These are phyloP conservation scores for Gonatopus flavifemur DNA, from an alignment of 1,140 invertebrate genomes.

Conservation along the genomic window DNA sequence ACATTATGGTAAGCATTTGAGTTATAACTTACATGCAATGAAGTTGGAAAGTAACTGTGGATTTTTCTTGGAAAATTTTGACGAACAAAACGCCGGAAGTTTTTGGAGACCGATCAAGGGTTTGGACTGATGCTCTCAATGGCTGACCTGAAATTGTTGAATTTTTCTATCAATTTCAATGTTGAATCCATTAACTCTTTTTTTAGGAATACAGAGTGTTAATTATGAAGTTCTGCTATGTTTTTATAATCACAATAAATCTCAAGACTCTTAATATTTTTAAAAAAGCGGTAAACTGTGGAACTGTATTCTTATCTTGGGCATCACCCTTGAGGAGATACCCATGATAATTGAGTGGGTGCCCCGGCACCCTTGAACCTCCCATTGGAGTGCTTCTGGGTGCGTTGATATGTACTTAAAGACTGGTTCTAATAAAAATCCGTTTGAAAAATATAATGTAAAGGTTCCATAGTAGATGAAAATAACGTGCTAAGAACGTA, in stretches of 20 bases:
- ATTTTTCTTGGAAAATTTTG: conserved; percentile 37
- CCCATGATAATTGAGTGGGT: too few species aligned
- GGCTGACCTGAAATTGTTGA: conserved; percentile 49
- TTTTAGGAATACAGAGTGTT: conserved; percentile 4
- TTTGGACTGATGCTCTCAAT: conserved; percentile 47
- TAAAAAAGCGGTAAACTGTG: conserved; percentile 7
- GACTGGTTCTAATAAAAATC: too few species aligned
- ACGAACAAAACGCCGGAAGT: conserved; percentile 51
- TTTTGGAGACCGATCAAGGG: conserved; percentile 37
- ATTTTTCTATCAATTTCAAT: conserved; percentile 12
- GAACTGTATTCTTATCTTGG: too few species aligned
- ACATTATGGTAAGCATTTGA: conserved; percentile 3
- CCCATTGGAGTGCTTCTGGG: too few species aligned
- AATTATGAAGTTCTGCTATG: too few species aligned
- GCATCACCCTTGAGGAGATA: too few species aligned
- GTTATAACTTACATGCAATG: conserved; percentile 48
- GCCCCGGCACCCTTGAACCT: too few species aligned
- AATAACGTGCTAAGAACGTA: too few species aligned
- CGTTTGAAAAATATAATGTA: too few species aligned
- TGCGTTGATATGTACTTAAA: too few species aligned
- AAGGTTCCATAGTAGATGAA: too few species aligned
- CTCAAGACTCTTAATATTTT: conserved; percentile 5
- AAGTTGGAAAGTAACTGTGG: conserved; percentile 46
- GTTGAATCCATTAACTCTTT: conserved; percentile 7
- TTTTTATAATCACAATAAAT: too few species aligned